A percentile compares a stretch with the other conserved stretches of the same genome.
Conservation (phyloP, 1,140 invertebrate genomes). For the Drosophila funebris region DNA sequence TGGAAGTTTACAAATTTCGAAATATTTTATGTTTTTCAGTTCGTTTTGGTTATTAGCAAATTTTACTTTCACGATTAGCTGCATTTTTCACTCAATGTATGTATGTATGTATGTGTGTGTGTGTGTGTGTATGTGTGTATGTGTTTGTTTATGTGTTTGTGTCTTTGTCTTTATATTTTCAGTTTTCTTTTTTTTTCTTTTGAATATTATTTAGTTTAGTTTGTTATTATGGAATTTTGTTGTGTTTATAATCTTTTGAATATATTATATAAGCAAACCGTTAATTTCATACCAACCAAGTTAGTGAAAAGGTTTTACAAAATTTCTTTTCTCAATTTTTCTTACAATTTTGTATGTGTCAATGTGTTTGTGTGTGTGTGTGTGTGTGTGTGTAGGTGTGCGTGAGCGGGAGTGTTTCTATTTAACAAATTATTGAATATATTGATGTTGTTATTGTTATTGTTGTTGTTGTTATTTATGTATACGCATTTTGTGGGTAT, state of each 20-base stretch:
- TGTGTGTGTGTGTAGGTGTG: constrained; percentile 24
- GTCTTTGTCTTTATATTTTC: constrained; percentile 22
- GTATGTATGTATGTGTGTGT: not conserved
- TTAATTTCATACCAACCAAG: constrained; percentile 76
- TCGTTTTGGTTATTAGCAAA: constrained; percentile 13
- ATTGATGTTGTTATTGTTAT: constrained; percentile 6
- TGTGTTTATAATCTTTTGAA: constrained; percentile 30
- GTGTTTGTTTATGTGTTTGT: not conserved
- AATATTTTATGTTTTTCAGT: constrained; percentile 15
- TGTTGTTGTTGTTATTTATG: constrained; percentile 19
- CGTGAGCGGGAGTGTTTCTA: constrained; percentile 10
- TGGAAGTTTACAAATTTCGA: constrained; percentile 46
- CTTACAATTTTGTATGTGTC: constrained; percentile 35
- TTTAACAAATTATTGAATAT: constrained; percentile 29
- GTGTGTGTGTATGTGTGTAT: not conserved
- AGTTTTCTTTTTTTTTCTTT: too few relatives aligned
- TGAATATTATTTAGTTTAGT: constrained; percentile 32
- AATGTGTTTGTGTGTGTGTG: constrained; percentile 21
- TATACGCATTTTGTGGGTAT: constrained; percentile 33
- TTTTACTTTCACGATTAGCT: constrained; percentile 30
- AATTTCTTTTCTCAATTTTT: constrained; percentile 32
- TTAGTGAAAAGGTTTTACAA: constrained; percentile 60
- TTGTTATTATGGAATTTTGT: constrained; percentile 38
- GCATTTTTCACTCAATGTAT: constrained; percentile 18
- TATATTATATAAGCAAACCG: constrained; percentile 76